phyloP scores from a whole-genome alignment of 2,888 invertebrate genomes.

The Acanthosepion esculentum region DNA sequence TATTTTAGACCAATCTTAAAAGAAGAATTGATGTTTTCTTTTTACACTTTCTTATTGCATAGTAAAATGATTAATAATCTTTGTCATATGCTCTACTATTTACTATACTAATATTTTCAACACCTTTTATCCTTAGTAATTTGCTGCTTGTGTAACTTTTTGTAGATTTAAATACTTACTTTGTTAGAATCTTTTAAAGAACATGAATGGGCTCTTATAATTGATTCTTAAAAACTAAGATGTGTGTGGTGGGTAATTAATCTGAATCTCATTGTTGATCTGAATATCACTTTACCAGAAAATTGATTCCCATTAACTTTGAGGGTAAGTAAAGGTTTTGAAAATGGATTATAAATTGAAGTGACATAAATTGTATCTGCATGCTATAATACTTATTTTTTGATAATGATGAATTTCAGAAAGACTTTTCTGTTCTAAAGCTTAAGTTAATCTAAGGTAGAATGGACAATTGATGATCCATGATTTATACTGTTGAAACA shows the following conservation, averaged over 20 bases:
- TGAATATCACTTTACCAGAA: not conserved
- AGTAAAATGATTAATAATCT: not conserved
- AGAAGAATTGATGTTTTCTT: not conserved
- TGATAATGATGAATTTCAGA: not conserved
- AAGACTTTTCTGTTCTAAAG: not conserved
- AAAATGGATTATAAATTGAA: not conserved
- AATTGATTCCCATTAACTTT: not conserved
- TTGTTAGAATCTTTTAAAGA: not conserved
- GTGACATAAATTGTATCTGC: too few relatives aligned
- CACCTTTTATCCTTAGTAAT: not conserved
- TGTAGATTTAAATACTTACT: not conserved
- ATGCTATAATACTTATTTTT: not conserved
- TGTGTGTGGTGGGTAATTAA: not conserved
- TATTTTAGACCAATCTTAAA: not conserved
- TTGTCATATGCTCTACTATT: not conserved
- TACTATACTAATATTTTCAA: not conserved
- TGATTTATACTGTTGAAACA: not conserved
- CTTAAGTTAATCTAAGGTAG: not conserved
- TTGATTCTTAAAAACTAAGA: not conserved
- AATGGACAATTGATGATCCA: not conserved
- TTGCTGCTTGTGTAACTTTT: not conserved
- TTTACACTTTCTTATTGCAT: not conserved
- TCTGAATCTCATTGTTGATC: not conserved
- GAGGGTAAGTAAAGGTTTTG: not conserved
- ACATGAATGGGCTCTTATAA: not conserved